Evolutionary conservation across 2,888 invertebrate species (phyloP).

Genomic region (Empis livida): DNA sequence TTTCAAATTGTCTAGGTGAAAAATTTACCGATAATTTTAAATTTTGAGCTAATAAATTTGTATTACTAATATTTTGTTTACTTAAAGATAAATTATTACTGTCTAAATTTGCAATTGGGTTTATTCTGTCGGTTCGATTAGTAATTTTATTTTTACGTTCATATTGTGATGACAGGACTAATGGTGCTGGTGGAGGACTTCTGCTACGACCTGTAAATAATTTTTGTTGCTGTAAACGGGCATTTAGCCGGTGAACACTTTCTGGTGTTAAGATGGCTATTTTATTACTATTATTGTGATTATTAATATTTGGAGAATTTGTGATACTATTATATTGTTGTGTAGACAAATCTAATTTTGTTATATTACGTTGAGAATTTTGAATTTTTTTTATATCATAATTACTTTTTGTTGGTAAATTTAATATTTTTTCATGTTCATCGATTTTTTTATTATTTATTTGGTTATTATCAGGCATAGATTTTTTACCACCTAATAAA

Average conservation of each 20-base stretch:
- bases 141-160: too few relatives aligned
- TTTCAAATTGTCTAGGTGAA: too few relatives aligned
- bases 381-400: background rate
- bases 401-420: constrained; percentile 7
- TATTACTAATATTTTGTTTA: too few relatives aligned
- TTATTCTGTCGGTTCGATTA: too few relatives aligned
- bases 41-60: too few relatives aligned
- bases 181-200: too few relatives aligned
- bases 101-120: too few relatives aligned
- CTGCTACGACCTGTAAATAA: background rate
- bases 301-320: constrained; percentile 7
- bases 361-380: too few relatives aligned
- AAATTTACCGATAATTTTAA: too few relatives aligned
- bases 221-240: constrained; percentile 28
- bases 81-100: too few relatives aligned
- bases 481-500: constrained; percentile 5
- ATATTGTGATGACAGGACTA: too few relatives aligned
- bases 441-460: background rate
- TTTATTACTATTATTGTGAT: constrained; percentile 11
- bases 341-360: constrained; percentile 1
- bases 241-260: constrained; percentile 29
- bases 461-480: background rate
- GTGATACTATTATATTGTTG: constrained; percentile 5
- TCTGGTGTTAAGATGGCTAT: constrained; percentile 32
- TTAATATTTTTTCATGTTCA: constrained; percentile 7